Evolutionary conservation across 2,888 invertebrate genomes (phyloP).

Genomic region (Tipula vernalis): DNA sequence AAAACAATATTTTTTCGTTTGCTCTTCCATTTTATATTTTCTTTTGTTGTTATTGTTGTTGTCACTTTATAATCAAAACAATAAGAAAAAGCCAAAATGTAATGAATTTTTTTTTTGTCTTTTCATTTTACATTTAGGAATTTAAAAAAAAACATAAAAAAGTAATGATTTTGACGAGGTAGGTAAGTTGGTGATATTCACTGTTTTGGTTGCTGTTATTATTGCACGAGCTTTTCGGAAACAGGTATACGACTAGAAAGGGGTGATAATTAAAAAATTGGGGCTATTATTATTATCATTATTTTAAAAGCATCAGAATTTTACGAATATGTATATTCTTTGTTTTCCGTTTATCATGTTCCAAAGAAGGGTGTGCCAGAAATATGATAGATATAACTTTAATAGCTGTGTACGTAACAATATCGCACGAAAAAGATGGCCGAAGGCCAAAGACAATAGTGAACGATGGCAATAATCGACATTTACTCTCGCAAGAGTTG

Average conservation of each 20-base stretch:
- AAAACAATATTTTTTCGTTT: not conserved
- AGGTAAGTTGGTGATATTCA: not conserved
- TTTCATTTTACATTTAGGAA: not conserved
- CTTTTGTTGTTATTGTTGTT: not conserved
- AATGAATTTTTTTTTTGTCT: not conserved
- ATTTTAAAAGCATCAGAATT: not conserved
- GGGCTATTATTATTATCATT: not conserved
- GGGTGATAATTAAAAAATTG: not conserved
- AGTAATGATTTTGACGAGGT: not conserved
- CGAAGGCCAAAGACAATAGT: too few relatives aligned
- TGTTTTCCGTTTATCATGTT: not conserved
- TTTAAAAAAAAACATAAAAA: not conserved
- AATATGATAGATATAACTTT: not conserved
- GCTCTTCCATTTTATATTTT: not conserved
- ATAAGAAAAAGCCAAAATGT: not conserved
- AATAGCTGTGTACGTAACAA: too few relatives aligned
- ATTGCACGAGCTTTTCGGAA: not conserved
- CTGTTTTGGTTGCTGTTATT: not conserved
- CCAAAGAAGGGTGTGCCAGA: not conserved
- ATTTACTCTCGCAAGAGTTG: too few relatives aligned
- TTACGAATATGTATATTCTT: not conserved
- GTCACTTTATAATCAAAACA: not conserved
- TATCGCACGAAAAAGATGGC: too few relatives aligned
- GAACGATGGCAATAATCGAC: too few relatives aligned
- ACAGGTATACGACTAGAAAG: not conserved